Evolutionary conservation across 2,888 invertebrate species (phyloP).

Genomic region (Ramazzottius varieornatus): DNA sequence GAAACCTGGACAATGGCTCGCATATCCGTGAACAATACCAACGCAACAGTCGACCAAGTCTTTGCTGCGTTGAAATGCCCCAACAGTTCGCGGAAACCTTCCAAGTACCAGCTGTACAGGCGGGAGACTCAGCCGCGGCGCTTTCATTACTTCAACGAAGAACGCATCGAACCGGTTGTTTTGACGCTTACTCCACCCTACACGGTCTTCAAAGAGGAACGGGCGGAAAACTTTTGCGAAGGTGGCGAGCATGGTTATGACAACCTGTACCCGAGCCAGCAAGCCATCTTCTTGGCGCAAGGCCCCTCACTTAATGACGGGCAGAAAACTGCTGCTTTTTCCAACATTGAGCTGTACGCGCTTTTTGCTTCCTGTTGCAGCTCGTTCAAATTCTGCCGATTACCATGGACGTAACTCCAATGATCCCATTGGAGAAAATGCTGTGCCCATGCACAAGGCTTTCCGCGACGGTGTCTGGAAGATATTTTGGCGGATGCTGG

Average conservation of each 20-base stretch:
- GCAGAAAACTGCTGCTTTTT: slow-evolving; percentile 18
- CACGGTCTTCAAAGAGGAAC: not conserved
- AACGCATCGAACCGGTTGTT: slow-evolving; percentile 18
- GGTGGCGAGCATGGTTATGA: slow-evolving; percentile 18
- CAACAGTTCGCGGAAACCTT: not conserved
- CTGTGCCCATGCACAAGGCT: not conserved
- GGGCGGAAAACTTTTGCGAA: not conserved
- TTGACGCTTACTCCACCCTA: slow-evolving; percentile 12
- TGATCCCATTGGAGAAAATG: too few relatives aligned
- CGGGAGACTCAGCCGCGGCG: slow-evolving; percentile 19
- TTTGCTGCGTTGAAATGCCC: not conserved
- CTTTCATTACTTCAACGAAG: slow-evolving; percentile 19
- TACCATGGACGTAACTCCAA: too few relatives aligned
- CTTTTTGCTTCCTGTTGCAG: too few relatives aligned
- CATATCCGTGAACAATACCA: too few relatives aligned
- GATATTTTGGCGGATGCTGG: not conserved
- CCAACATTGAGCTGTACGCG: slow-evolving; percentile 26
- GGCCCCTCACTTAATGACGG: slow-evolving; percentile 22
- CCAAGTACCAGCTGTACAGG: slow-evolving; percentile 13
- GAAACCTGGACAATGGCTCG: too few relatives aligned
- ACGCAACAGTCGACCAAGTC: not conserved
- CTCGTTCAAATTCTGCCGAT: too few relatives aligned
- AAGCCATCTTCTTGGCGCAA: slow-evolving; percentile 21
- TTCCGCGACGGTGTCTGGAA: not conserved
- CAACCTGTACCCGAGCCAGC: slow-evolving; percentile 16